These are phyloP conservation scores for Todiramphus chloris DNA, from an alignment of 2,113 vertebrate genomes.

Conservation along the genomic window DNA sequence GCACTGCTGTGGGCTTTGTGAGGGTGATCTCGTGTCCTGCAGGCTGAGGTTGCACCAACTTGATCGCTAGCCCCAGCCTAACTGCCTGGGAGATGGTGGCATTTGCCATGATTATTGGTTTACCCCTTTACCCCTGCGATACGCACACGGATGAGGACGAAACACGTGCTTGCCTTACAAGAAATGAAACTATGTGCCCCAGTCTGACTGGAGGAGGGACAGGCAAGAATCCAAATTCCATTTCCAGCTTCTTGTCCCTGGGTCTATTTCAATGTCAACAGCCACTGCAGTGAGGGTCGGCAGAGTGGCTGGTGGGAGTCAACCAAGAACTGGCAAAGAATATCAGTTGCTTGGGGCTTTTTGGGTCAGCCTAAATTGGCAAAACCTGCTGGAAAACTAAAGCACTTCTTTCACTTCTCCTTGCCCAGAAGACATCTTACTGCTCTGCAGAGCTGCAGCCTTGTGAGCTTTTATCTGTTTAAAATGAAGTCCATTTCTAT, in stretches of 20 bases:
- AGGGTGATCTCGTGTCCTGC: background rate
- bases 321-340: background rate
- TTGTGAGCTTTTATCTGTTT: conserved; percentile 24
- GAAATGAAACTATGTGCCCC: background rate
- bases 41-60: background rate
- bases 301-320: background rate
- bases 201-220: background rate
- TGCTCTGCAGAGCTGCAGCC: background rate
- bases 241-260: background rate
- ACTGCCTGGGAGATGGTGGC: background rate
- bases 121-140: background rate
- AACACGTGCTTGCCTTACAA: background rate
- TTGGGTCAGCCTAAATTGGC: background rate
- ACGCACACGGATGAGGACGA: accelerated
- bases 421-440: background rate
- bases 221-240: background rate
- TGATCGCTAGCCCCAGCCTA: background rate
- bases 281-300: background rate
- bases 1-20: background rate
- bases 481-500: conserved; percentile 14
- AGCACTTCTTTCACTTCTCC: background rate
- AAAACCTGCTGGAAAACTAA: background rate
- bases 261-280: background rate
- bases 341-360: background rate
- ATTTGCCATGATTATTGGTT: accelerated